Percentiles rank a stretch among this genome's conserved stretches.
Evolutionary conservation across 2,113 vertebrate genomes (phyloP).

Genomic region (Tetraodon nigroviridis): DNA sequence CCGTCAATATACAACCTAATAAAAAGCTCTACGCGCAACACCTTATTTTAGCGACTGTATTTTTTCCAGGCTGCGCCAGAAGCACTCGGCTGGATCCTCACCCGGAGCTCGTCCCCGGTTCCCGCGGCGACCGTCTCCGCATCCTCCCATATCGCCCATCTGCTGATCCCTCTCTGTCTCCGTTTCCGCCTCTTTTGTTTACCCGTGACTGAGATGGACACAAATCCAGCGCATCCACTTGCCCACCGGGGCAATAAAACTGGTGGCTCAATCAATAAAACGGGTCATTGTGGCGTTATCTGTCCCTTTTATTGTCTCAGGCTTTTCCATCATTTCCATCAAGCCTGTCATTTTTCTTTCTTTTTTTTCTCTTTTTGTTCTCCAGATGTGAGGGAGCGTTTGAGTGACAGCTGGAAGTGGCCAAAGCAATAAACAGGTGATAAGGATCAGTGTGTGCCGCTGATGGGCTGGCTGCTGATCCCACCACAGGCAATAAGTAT

Average conservation of each 20-base stretch:
- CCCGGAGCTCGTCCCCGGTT: conserved; percentile 9
- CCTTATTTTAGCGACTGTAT: conserved; percentile 39
- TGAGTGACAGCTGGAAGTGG: conserved; percentile 53
- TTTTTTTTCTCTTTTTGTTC: conserved; percentile 8
- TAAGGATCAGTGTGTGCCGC: conserved; percentile 45
- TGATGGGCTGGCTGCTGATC: conserved; percentile 49
- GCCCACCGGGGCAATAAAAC: conserved; percentile 21
- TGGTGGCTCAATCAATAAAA: conserved; percentile 19
- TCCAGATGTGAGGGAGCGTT: conserved; percentile 30
- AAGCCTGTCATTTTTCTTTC: conserved; percentile 10
- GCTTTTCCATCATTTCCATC: conserved; percentile 42
- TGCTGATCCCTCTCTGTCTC: conserved; percentile 10
- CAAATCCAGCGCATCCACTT: conserved; percentile 11
- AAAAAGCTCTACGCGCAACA: conserved; percentile 55
- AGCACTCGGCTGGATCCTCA: conserved; percentile 22
- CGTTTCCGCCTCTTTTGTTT: conserved; percentile 12
- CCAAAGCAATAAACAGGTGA: conserved; percentile 36
- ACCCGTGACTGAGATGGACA: conserved; percentile 12
- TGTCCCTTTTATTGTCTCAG: conserved; percentile 21
- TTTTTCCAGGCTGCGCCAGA: conserved; percentile 17
- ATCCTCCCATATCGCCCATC: conserved; percentile 4
- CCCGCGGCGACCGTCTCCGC: neutral
- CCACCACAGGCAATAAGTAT: conserved; percentile 22
- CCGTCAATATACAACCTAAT: conserved; percentile 66
- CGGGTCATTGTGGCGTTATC: conserved; percentile 16